Percentiles rank a stretch among this genome's conserved stretches.
Evolutionary conservation across 2,797 vertebrate genomes (phyloP).

Genomic region (Eulemur coronatus): DNA sequence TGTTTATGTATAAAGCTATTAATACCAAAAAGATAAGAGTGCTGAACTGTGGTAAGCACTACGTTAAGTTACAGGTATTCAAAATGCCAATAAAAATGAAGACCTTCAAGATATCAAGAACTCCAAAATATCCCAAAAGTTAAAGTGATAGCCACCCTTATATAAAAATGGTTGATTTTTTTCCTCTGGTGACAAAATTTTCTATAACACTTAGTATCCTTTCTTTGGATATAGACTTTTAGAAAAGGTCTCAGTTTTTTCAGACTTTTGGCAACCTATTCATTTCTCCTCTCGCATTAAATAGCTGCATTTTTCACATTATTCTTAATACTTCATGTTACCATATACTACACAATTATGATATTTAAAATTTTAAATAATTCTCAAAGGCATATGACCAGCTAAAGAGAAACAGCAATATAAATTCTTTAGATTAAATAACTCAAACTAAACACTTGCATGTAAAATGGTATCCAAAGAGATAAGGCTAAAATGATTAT

Average conservation of each 20-base stretch:
- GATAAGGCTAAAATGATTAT: background rate
- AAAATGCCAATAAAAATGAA: background rate
- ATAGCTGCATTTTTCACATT: background rate
- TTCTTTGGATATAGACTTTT: background rate
- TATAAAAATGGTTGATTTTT: background rate
- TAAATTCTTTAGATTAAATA: slow-evolving; percentile 29
- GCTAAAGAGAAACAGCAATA: slow-evolving; percentile 30
- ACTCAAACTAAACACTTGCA: background rate
- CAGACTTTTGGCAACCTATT: slow-evolving; percentile 21
- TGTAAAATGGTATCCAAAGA: background rate
- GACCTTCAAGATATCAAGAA: background rate
- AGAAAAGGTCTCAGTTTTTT: slow-evolving; percentile 5
- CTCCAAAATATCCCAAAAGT: background rate
- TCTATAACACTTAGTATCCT: background rate
- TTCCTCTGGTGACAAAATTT: background rate
- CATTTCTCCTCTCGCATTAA: slow-evolving; percentile 34
- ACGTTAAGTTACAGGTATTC: background rate
- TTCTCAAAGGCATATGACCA: slow-evolving; percentile 37
- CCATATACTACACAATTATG: background rate
- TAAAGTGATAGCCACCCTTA: slow-evolving; percentile 31
- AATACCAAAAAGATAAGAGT: background rate
- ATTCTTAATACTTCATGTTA: background rate
- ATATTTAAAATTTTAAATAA: slow-evolving; percentile 45
- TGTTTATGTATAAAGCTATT: slow-evolving; percentile 27
- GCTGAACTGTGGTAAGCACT: slow-evolving; percentile 13